Percentiles rank a stretch among this genome's conserved stretches.
These are phyloP conservation scores for Solea solea DNA, from an alignment of 2,113 vertebrate species.

Conservation along the genomic window DNA sequence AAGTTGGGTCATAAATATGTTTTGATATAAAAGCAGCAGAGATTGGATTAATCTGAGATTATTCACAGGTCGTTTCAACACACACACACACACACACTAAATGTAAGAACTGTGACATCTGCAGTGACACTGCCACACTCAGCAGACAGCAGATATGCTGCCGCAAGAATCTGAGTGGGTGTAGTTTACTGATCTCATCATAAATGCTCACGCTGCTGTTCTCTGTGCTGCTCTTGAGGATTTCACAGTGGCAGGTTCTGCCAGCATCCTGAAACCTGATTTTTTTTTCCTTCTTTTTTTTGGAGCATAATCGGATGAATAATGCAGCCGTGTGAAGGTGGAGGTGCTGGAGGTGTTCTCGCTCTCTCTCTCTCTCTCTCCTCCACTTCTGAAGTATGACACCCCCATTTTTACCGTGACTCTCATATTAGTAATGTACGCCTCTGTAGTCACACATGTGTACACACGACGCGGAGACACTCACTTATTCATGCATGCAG, in stretches of 20 bases:
- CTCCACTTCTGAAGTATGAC: background rate
- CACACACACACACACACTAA: background rate
- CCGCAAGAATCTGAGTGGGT: constrained; percentile 32
- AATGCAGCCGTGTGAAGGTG: constrained; percentile 35
- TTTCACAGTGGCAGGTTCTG: constrained; percentile 31
- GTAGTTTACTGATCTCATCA: constrained; percentile 59
- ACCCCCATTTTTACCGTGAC: constrained; percentile 7
- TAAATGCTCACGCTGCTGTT: constrained; percentile 18
- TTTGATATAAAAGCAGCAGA: constrained; percentile 1
- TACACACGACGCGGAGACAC: constrained; percentile 11
- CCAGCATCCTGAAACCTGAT: constrained; percentile 24
- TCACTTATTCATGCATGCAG: constrained; percentile 44
- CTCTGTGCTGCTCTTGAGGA: constrained; percentile 21
- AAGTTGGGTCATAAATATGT: background rate
- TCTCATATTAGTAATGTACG: background rate
- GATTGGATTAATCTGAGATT: background rate
- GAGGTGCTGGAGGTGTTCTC: constrained; percentile 25
- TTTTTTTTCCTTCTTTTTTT: constrained; percentile 41
- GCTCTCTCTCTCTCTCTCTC: background rate
- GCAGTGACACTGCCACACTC: constrained; percentile 6
- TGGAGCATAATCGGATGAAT: constrained; percentile 59
- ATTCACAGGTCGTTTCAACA: background rate
- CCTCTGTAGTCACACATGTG: background rate
- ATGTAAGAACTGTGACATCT: constrained; percentile 26
- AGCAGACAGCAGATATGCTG: constrained; percentile 12